These are phyloP conservation scores for Lepas anatifera DNA, from an alignment of 2,888 invertebrate species.

Conservation along the genomic window DNA sequence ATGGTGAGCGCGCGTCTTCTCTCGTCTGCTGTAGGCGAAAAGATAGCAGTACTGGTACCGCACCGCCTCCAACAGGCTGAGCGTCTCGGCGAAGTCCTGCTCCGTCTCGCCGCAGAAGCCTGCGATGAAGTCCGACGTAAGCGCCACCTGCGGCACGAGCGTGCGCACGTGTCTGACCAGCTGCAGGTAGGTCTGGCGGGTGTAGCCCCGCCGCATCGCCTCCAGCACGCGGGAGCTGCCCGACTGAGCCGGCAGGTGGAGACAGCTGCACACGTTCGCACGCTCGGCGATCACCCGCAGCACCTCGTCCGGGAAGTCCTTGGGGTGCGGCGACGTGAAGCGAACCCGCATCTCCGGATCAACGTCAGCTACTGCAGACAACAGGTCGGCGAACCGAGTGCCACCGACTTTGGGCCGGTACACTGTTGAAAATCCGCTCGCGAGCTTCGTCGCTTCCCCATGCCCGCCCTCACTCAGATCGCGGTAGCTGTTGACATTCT, in stretches of 20 bases:
- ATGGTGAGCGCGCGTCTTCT: constrained; percentile 78
- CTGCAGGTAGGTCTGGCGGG: constrained; percentile 67
- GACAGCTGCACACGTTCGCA: constrained; percentile 72
- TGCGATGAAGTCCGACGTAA: constrained; percentile 91
- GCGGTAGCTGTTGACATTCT: constrained; percentile 94
- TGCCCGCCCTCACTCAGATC: constrained; percentile 45
- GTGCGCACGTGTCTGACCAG: constrained; percentile 53
- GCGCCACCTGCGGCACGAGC: constrained; percentile 56
- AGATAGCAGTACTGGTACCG: constrained; percentile 72
- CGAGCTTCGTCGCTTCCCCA: constrained; percentile 42
- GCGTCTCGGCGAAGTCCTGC: constrained; percentile 72
- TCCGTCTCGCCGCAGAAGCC: constrained; percentile 96
- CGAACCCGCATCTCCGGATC: constrained; percentile 84
- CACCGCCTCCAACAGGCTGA: constrained; percentile 59
- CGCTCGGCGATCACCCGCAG: constrained; percentile 57
- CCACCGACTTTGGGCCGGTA: constrained; percentile 78
- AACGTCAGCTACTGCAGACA: constrained; percentile 65
- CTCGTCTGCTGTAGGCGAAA: constrained; percentile 59
- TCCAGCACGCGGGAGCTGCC: constrained; percentile 66
- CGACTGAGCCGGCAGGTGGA: constrained; percentile 91
- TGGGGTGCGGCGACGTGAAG: constrained; percentile 91
- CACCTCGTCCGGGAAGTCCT: constrained; percentile 94
- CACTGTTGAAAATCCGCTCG: constrained; percentile 73
- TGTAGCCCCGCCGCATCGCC: constrained; percentile 85
- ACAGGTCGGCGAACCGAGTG: constrained; percentile 67